phyloP scores from a whole-genome alignment of 2,797 vertebrate genomes.

The Eospalax fontanierii region DNA sequence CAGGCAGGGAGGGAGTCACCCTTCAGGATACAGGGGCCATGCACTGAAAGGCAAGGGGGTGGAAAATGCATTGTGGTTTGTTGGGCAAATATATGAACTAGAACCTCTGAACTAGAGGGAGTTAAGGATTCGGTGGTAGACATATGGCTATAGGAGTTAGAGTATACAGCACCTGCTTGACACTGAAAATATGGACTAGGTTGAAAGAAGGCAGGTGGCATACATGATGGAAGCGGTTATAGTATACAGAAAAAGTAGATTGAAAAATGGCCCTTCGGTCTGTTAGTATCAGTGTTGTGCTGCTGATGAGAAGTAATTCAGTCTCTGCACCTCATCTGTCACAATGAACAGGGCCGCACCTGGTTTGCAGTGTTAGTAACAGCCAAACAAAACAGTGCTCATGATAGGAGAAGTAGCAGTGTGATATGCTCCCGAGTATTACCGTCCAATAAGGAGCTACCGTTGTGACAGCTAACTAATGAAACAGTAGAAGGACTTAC shows the following conservation, averaged over 20 bases:
- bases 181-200: neutral
- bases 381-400: neutral
- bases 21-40: neutral
- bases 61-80: neutral
- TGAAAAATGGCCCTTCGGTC: constrained; percentile 3
- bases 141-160: neutral
- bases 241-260: neutral
- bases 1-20: neutral
- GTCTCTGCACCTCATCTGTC: neutral
- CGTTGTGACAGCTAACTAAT: neutral
- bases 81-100: neutral
- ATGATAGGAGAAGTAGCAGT: neutral
- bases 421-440: neutral
- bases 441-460: neutral
- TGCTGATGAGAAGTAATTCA: neutral
- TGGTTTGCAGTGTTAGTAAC: neutral
- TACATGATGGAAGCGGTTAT: neutral
- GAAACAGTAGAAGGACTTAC: neutral
- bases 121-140: neutral
- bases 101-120: neutral
- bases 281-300: neutral
- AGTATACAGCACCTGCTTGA: neutral
- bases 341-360: neutral
- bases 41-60: neutral
- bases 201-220: neutral